Evolutionary conservation across 2,888 invertebrate genomes (phyloP), one percentile per base, ranked within the genome.

Genomic region (Agrilus cyanescens): DNA sequence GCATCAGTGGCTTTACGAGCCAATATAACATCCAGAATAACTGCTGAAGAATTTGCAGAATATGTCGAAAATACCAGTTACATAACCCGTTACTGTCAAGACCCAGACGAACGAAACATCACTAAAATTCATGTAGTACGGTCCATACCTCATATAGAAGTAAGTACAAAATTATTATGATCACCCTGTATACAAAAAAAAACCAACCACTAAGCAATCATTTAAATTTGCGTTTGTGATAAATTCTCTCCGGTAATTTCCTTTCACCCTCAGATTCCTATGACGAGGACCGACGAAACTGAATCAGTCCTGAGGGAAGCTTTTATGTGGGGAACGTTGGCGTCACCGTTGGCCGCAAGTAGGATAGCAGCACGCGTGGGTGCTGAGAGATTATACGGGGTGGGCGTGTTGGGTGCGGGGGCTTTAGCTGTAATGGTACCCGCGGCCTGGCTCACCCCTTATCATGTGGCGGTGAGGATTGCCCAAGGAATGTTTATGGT

Each of bases 401-500:
- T 70, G 14, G 70, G 73, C 3, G 71, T 74, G 46, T 59, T 74
- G n/a, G 71, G 72, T 12, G 70, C 74, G n/a, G 73, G 74, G 39
- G 59, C 71, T 18, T 67, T 70, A 2, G 71, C 72, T 0, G 59
- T 74, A 4, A 60, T 75, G 57, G 72, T 74, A 2, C 74, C 75
- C 16, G 73, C 74, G 1, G 69, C 73, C 5, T 74, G 75, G 75
- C 60, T 72, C 48, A 71, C 72, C n/a, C 71, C 73, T 2, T 72
- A 70, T 37, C 74, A 74, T 49, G 73, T 73, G 2, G 68, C 70
- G 2, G 66, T 75, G 30, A 62, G 75, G 40, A 65, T 74, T 32
- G 59, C 73, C 40, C 75, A 75, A 57, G 75, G 75, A 48, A 60
- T 73, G 46, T 73, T 73, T 53, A 72, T 73, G 59, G 74, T 73